Evolutionary conservation across 92 coral and sea anemone species (phyloP).

Genomic region (Phenganax stokvisi): DNA sequence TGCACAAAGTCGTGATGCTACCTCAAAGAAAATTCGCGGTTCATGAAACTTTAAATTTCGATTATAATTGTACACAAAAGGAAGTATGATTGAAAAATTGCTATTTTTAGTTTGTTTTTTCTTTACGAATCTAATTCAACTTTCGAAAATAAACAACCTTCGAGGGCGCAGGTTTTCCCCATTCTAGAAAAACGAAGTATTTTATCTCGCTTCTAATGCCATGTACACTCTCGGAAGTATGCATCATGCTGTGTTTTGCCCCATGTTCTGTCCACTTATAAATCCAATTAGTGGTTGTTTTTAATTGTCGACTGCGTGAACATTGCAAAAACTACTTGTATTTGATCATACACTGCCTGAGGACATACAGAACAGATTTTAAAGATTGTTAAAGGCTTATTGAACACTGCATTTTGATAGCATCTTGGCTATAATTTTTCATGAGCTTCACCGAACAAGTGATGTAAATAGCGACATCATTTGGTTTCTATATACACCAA

Average conservation of each 20-base stretch:
- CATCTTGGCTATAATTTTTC: too few relatives aligned
- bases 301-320: background rate
- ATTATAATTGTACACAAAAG: background rate
- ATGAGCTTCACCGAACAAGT: too few relatives aligned
- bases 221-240: background rate
- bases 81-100: background rate
- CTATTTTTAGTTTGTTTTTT: slow-evolving; percentile 1
- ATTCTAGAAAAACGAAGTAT: slow-evolving; percentile 14
- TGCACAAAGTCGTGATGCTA: background rate
- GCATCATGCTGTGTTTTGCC: background rate
- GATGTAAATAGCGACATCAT: too few relatives aligned
- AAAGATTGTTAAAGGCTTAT: too few relatives aligned
- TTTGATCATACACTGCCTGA: background rate
- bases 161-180: background rate
- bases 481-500: too few relatives aligned
- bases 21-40: slow-evolving; percentile 1
- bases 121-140: background rate
- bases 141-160: background rate
- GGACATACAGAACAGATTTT: too few relatives aligned
- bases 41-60: background rate
- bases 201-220: slow-evolving; percentile 1
- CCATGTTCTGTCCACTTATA: slow-evolving; percentile 15
- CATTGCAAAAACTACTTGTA: background rate
- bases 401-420: too few relatives aligned
- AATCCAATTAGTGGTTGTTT: slow-evolving; percentile 26